phyloP scores from a whole-genome alignment of 1,140 invertebrate species.

The Catajapyx aquilonaris region DNA sequence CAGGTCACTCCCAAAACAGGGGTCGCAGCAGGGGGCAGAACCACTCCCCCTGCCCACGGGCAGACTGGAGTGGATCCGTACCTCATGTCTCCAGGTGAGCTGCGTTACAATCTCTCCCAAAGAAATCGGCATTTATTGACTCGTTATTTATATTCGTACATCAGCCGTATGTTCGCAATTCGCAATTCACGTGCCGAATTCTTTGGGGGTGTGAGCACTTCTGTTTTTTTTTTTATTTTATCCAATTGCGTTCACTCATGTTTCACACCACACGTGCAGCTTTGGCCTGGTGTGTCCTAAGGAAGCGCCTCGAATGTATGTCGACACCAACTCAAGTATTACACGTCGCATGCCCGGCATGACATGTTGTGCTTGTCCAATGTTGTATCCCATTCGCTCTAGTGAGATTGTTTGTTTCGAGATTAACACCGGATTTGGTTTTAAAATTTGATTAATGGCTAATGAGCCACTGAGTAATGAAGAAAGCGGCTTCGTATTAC shows the following conservation, averaged over 20 bases:
- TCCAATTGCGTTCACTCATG: constrained; percentile 3
- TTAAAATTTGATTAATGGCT: no score
- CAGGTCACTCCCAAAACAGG: constrained; percentile 42
- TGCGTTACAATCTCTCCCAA: background rate
- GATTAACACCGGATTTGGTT: no score
- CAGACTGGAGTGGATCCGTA: constrained; percentile 65
- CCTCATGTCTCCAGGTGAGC: constrained; percentile 58
- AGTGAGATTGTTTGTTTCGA: no score
- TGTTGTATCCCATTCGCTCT: no score
- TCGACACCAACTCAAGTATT: constrained; percentile 17
- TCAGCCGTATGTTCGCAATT: background rate
- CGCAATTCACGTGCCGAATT: background rate
- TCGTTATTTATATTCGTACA: background rate
- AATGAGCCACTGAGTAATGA: no score
- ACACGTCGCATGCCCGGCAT: constrained; percentile 5
- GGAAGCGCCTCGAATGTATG: constrained; percentile 74
- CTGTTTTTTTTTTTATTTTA: constrained; percentile 3
- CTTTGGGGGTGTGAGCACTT: background rate
- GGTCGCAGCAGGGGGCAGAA: no score
- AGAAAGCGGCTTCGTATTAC: no score
- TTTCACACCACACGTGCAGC: constrained; percentile 32
- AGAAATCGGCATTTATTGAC: background rate
- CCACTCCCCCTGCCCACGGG: no score
- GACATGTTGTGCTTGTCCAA: no score
- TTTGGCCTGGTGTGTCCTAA: constrained; percentile 69